A percentile compares a stretch with the other conserved stretches of the same genome.
These are phyloP conservation scores for Colistium nudipinnis DNA, from an alignment of 2,113 vertebrate species.

Conservation along the genomic window DNA sequence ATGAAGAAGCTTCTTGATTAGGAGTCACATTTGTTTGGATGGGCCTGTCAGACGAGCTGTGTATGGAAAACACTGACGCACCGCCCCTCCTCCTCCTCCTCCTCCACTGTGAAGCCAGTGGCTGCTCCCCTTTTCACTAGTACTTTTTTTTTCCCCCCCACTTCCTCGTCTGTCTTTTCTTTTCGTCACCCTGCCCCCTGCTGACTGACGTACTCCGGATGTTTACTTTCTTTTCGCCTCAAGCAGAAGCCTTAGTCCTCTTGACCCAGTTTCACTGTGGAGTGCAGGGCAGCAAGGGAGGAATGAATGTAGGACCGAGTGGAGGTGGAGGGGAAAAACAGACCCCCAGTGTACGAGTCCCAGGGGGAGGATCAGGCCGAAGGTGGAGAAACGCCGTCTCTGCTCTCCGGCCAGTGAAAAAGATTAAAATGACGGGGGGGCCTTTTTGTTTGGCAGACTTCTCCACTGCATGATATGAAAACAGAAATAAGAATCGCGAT, in stretches of 20 bases:
- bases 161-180: constrained; percentile 14
- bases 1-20: background rate
- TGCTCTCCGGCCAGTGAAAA: too few species aligned
- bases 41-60: background rate
- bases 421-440: too few species aligned
- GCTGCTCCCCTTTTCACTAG: background rate
- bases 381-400: background rate
- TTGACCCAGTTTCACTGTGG: constrained; percentile 76
- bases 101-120: background rate
- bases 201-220: constrained; percentile 71
- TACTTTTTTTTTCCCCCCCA: constrained; percentile 8
- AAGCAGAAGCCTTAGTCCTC: constrained; percentile 63
- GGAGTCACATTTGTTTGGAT: constrained; percentile 1
- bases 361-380: constrained; percentile 5
- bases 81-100: background rate
- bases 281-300: constrained; percentile 40
- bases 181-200: constrained; percentile 46
- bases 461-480: background rate
- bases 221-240: constrained; percentile 67
- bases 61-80: background rate
- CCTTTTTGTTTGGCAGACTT: background rate
- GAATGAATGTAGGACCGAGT: constrained; percentile 63
- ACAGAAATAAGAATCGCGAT: background rate
- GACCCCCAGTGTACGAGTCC: constrained; percentile 54
- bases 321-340: constrained; percentile 54